Base-by-base conservation (phyloP, 2,113 vertebrate species). In the Rhodinocichla rosea region DNA sequence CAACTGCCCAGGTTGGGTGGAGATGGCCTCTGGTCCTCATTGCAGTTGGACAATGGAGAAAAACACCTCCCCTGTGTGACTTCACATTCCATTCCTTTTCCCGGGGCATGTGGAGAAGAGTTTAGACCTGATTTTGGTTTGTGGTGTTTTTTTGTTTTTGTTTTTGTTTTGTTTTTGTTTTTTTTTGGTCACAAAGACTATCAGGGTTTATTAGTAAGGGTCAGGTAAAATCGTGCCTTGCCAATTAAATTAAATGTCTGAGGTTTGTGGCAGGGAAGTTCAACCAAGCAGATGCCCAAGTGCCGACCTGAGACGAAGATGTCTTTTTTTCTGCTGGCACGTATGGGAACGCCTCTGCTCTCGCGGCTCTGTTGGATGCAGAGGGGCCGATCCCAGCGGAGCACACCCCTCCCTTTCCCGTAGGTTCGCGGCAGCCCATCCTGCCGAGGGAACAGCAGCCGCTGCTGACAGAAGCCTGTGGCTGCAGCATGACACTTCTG, bases 51-150 rank as follows among this genome's bases (percentile, higher is more conserved):
- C 47, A 60, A 12, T 0, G 0, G 26, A 19, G 42, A 9, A 55
- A 63, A 82, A 59, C 37, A 52, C 28, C 49, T 24, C 21, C 6
- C 4, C 13, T 20, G 10, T 2, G 3, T 0, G 4, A 26, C 37
- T 84, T 82, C 24, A 59, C 45, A 27, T 33, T 33, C 39, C 1
- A 0, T 59, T 94, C 35, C 23, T 73, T 82, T 74, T 49, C 45
- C 57, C 50, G 14, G n/a, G 37, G 13, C 0, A 0, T 2, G 1
- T 6, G 14, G 11, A 15, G 26, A 68, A 39, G 40, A 71, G 28
- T 32, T 74, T 8, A 3, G 39, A 52, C 3, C 9, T 26, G 35
- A 8, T 52, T 57, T 57, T 20, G 49, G 15, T 28, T 42, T 74
- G 33, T n/a, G 17, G 27, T 71, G 32, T 47, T 50, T 23, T 26